Percentiles rank a stretch among this genome's conserved stretches.
Conservation (phyloP, 2,797 vertebrate species). For the Rhynchonycteris naso region DNA sequence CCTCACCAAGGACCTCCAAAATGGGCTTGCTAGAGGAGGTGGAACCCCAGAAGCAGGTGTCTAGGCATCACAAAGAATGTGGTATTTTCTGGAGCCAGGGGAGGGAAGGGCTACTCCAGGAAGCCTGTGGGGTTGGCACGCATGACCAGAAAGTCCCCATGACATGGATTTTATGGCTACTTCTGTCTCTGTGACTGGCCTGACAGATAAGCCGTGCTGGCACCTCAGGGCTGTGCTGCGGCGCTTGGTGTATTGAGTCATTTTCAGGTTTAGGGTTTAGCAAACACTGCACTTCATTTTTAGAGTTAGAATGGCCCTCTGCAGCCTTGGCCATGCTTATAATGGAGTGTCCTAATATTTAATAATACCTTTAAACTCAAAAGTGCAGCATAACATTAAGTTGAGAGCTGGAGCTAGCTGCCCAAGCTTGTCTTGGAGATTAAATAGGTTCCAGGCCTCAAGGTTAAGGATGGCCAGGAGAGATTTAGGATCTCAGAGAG, state of each 20-base stretch:
- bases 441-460: constrained; percentile 54
- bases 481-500: constrained; percentile 49
- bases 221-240: background rate
- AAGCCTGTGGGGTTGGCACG: background rate
- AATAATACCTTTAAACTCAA: constrained; percentile 53
- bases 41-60: background rate
- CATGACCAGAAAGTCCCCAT: background rate
- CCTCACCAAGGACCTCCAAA: constrained; percentile 34
- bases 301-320: constrained; percentile 46
- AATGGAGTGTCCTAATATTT: constrained; percentile 46
- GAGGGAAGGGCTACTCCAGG: background rate
- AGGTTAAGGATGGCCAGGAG: background rate
- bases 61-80: background rate
- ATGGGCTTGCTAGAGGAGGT: background rate
- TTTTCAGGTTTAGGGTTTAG: constrained; percentile 63
- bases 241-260: constrained; percentile 57
- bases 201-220: background rate
- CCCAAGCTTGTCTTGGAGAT: constrained; percentile 51
- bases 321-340: background rate
- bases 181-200: accelerated
- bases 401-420: background rate
- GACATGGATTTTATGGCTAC: background rate
- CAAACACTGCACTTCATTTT: constrained; percentile 51
- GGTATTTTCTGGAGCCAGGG: background rate
- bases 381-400: constrained; percentile 56